Evolutionary conservation across 2,888 invertebrate species (phyloP).

Genomic region (Aporophyla lueneburgensis): DNA sequence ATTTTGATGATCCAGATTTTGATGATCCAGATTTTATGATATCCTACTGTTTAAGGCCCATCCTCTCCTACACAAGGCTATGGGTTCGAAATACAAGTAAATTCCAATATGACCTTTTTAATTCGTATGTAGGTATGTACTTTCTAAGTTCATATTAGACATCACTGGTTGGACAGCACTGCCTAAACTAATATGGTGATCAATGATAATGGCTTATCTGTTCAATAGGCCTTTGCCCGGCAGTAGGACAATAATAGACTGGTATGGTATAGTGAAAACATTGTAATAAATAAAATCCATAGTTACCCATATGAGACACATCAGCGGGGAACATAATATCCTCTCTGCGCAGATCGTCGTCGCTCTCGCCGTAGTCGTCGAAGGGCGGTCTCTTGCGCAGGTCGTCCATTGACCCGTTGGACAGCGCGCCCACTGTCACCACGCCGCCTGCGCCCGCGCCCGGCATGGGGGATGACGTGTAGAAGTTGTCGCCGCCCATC

Average conservation of each 20-base stretch:
- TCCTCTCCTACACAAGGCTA: background rate
- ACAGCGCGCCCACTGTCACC: slow-evolving; percentile 90
- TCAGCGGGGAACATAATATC: slow-evolving; percentile 96
- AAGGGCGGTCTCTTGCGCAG: slow-evolving; percentile 91
- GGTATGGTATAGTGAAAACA: too few species aligned
- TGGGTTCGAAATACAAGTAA: background rate
- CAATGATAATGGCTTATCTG: background rate
- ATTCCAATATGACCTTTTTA: background rate
- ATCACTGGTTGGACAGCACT: background rate
- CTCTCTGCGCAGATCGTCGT: slow-evolving; percentile 96
- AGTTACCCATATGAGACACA: slow-evolving; percentile 90
- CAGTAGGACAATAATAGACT: background rate
- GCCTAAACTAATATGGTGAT: background rate
- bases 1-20: background rate
- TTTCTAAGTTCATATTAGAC: background rate
- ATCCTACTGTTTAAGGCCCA: background rate
- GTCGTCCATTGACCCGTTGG: slow-evolving; percentile 92
- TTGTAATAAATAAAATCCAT: slow-evolving; percentile 5
- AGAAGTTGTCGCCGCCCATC: slow-evolving; percentile 86
- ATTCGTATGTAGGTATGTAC: background rate
- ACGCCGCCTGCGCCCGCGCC: slow-evolving; percentile 79
- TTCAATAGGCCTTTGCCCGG: background rate
- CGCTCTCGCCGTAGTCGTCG: slow-evolving; percentile 96
- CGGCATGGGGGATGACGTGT: slow-evolving; percentile 87
- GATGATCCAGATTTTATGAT: background rate